These are phyloP conservation scores for Bombus cullumanus DNA, from an alignment of 1,140 invertebrate genomes.

Conservation along the genomic window DNA sequence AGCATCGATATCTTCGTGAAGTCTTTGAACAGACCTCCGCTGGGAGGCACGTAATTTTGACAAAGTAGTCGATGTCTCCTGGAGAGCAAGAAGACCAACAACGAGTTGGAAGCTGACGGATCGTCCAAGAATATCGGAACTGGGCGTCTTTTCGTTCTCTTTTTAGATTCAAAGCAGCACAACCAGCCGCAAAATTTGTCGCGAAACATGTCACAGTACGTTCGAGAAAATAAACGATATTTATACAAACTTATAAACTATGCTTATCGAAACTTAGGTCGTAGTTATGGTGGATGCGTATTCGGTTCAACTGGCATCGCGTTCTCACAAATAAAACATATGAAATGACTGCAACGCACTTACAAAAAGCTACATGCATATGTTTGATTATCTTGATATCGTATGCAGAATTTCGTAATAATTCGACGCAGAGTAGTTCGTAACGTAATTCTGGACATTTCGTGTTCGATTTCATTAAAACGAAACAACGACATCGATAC, in stretches of 20 bases:
- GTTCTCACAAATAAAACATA: no score
- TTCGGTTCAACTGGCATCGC: no score
- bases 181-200: constrained; percentile 49
- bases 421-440: background rate
- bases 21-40: constrained; percentile 36
- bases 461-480: background rate
- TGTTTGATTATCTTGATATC: no score
- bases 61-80: constrained; percentile 48
- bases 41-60: constrained; percentile 21
- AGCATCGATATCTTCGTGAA: constrained; percentile 24
- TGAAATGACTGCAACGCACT: no score
- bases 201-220: background rate
- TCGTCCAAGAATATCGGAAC: constrained; percentile 60
- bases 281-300: background rate
- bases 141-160: background rate
- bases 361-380: no score
- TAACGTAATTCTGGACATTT: background rate
- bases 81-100: constrained; percentile 36
- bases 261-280: background rate
- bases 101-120: constrained; percentile 36
- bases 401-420: background rate
- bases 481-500: background rate
- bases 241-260: background rate
- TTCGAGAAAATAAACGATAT: background rate
- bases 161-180: background rate